Conservation (phyloP, 64 coral and sea anemone genomes). For the Actinia equina region DNA sequence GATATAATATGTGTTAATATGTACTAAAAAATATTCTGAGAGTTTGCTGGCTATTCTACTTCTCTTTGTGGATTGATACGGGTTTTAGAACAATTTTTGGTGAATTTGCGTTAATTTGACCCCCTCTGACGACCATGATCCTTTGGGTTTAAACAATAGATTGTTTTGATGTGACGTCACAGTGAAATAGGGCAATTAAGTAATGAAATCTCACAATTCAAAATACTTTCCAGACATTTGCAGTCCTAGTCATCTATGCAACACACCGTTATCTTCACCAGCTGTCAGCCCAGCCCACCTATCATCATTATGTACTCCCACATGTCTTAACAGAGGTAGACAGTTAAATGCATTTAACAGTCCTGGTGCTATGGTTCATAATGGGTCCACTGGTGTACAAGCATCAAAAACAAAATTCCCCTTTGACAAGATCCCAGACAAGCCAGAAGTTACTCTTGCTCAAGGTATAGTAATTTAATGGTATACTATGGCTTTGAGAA, state of each 20-base stretch:
- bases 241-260: conserved; percentile 8
- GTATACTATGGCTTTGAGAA: not conserved
- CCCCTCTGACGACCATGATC: no score
- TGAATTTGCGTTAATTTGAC: no score
- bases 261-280: not conserved
- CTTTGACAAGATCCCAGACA: not conserved
- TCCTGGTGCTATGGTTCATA: conserved; percentile 32
- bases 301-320: conserved; percentile 1
- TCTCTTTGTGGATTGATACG: no score
- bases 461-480: not conserved
- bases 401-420: not conserved
- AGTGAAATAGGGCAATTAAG: no score
- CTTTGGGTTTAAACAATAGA: no score
- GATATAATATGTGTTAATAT: no score
- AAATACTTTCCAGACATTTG: not conserved
- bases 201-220: no score
- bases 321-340: conserved; percentile 49
- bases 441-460: no score
- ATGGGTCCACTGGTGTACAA: not conserved
- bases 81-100: no score
- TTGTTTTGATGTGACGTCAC: no score
- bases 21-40: no score
- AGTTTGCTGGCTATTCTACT: no score
- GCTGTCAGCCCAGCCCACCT: conserved; percentile 35
- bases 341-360: conserved; percentile 40